Percentiles rank a stretch among this genome's conserved stretches.
Evolutionary conservation across 2,113 vertebrate species (phyloP).

Genomic region (Ochotona princeps): DNA sequence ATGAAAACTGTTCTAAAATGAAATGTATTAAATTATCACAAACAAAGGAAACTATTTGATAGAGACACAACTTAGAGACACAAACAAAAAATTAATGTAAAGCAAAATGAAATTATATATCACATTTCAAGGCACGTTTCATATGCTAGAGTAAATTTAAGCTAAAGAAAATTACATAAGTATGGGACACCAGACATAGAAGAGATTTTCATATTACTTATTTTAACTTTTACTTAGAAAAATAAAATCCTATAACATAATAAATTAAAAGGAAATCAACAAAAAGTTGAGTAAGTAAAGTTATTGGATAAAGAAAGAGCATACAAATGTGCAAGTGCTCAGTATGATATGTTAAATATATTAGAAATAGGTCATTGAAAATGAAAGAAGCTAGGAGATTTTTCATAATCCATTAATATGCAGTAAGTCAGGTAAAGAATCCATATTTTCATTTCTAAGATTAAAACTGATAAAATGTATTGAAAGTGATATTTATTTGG

Average conservation of each 20-base stretch:
- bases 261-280: not conserved
- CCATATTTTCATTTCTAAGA: not conserved
- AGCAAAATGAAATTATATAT: not conserved
- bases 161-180: not conserved
- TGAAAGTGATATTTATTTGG: not conserved
- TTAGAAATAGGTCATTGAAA: not conserved
- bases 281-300: not conserved
- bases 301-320: not conserved
- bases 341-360: not conserved
- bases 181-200: not conserved
- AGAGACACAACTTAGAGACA: not conserved
- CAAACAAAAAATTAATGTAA: not conserved
- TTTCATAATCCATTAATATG: not conserved
- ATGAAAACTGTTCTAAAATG: not conserved
- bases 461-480: not conserved
- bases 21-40: not conserved
- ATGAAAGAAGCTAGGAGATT: not conserved
- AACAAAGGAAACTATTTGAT: not conserved
- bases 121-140: not conserved
- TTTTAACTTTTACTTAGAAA: not conserved
- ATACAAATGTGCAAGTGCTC: not conserved
- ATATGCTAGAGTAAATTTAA: not conserved
- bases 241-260: not conserved
- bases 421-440: not conserved
- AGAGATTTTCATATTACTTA: not conserved